Conservation (phyloP, 2,113 vertebrate species). For the Leptocoma aspasia region DNA sequence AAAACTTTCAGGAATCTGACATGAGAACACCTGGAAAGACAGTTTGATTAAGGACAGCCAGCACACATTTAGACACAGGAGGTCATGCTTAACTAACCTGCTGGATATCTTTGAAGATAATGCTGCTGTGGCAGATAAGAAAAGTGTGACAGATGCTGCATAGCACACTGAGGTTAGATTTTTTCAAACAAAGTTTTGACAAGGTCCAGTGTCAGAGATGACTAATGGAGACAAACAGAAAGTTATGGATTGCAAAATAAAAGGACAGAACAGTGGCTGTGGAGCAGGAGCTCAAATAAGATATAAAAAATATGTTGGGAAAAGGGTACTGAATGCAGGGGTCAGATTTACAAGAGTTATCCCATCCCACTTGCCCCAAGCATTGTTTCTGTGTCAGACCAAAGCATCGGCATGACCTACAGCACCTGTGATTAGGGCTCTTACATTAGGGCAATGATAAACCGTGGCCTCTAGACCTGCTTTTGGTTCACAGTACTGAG, state of each 20-base stretch:
- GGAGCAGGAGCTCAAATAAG: not conserved
- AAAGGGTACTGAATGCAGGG: not conserved
- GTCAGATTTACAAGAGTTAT: not conserved
- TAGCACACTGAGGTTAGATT: not conserved
- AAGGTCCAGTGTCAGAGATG: not conserved
- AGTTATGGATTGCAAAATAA: constrained; percentile 3
- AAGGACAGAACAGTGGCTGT: not conserved
- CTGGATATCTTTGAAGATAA: constrained; percentile 58
- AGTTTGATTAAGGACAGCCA: constrained; percentile 50
- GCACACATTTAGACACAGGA: constrained; percentile 33
- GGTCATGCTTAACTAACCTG: constrained; percentile 58
- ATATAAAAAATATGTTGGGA: not conserved
- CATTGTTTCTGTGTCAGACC: not conserved
- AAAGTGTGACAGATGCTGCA: constrained; percentile 27
- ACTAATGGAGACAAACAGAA: constrained; percentile 19
- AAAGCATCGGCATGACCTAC: not conserved
- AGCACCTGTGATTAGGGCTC: not conserved
- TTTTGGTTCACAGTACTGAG: not conserved
- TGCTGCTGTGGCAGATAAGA: constrained; percentile 9
- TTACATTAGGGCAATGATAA: accelerated
- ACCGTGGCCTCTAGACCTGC: not conserved
- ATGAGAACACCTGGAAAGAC: constrained; percentile 43
- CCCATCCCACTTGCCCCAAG: not conserved
- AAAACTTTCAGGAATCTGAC: constrained; percentile 29
- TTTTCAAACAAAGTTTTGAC: constrained; percentile 41